phyloP scores from a whole-genome alignment of 2,888 invertebrate genomes.

The Cosmia pyralina region DNA sequence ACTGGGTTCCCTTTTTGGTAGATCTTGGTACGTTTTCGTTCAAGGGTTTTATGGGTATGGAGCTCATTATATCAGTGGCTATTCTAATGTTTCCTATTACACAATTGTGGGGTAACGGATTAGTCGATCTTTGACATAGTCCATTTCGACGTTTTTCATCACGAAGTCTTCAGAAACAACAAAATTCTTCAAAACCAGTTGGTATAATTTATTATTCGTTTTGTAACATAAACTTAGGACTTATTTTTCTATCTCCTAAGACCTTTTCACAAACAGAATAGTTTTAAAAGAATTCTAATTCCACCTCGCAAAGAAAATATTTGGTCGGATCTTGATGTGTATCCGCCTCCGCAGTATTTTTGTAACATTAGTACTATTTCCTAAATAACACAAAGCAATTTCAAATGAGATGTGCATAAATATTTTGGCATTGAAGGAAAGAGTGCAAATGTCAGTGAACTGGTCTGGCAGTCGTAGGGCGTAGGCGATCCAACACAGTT shows the following conservation, averaged over 20 bases:
- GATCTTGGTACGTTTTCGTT: conserved; percentile 10
- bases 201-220: not conserved
- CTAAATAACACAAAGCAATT: conserved; percentile 23
- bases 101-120: not conserved
- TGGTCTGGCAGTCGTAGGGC: conserved; percentile 37
- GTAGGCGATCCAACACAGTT: conserved; percentile 52
- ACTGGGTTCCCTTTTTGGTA: conserved; percentile 4
- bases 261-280: not conserved
- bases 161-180: not conserved
- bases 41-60: not conserved
- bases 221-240: not conserved
- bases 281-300: conserved; percentile 31
- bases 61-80: conserved; percentile 21
- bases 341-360: conserved; percentile 29
- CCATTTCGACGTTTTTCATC: too few species aligned
- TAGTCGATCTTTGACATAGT: not conserved
- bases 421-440: conserved; percentile 47
- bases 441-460: conserved; percentile 58
- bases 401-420: conserved; percentile 34
- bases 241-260: not conserved
- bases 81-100: not conserved
- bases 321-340: conserved; percentile 34
- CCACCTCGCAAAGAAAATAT: conserved; percentile 10
- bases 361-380: conserved; percentile 23
- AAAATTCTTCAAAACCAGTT: not conserved